Evolutionary conservation across 2,113 vertebrate genomes (phyloP).

Genomic region (Psilopsiagon aymara): DNA sequence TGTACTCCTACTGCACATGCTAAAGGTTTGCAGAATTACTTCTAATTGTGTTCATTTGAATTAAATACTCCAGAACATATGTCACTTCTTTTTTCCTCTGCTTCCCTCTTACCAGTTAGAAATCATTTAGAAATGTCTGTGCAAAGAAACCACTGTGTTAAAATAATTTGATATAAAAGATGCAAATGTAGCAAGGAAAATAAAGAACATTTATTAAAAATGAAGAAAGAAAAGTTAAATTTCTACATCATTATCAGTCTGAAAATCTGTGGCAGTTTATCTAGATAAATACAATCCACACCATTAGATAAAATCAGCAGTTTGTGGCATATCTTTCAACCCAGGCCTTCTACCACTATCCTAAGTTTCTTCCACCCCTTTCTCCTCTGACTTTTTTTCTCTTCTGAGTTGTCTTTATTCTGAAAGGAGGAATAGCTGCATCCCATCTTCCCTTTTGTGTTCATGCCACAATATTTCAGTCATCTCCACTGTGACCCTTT

Average conservation of each 20-base stretch:
- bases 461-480: not conserved
- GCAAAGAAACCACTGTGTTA: not conserved
- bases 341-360: not conserved
- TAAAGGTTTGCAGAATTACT: not conserved
- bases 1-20: not conserved
- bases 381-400: not conserved
- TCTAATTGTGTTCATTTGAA: not conserved
- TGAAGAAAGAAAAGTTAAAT: not conserved
- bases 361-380: not conserved
- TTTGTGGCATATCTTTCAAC: not conserved
- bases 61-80: not conserved
- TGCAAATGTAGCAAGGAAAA: not conserved
- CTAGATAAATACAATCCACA: not conserved
- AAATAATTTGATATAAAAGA: not conserved
- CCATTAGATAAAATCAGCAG: not conserved
- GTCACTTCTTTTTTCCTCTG: not conserved
- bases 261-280: not conserved
- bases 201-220: not conserved
- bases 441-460: not conserved
- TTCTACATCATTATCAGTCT: not conserved
- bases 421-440: not conserved
- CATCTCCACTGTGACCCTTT: not conserved
- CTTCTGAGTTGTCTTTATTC: not conserved
- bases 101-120: not conserved
- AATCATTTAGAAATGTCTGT: not conserved